Evolutionary conservation across 2,888 invertebrate species (phyloP), one percentile per base, ranked within the genome.

Genomic region (Drosophila setosimentum): DNA sequence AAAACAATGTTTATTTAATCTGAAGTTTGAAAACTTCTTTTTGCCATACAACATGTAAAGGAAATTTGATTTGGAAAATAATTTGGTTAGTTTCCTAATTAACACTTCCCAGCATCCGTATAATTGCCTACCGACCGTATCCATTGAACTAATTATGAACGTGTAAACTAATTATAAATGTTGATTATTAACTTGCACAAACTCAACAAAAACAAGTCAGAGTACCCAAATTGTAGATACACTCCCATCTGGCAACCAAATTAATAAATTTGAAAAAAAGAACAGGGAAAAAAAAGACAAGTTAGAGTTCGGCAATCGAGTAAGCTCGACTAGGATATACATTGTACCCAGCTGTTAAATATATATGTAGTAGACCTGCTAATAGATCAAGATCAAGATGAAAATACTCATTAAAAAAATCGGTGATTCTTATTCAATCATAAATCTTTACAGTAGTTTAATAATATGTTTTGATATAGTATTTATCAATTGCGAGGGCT

Each of bases 151-250:
- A 24, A 67, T 67, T 54, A 64, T 13, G 10, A 49, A 54, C n/a
- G 21, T 64, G 64, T 54, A 64, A 67, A 40, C 37, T 37, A 67
- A 67, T 67, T 64, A 65, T 24, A 11, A 29, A 30, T 49, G 37
- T 30, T 50, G 55, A 50, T 65, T 50, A 55, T 33, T 32, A 54
- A 53, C 13, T 27, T 37, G 16, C 33, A 11, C 24, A 33, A 33
- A 10, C n/a, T 21, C 18, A 11, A 35, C 35, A 11, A n/a, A 18
- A 54, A 3, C 30, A 27, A 24, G 24, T 35, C 33, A 7, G 11
- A 53, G 33, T 27, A 24, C 2, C 24, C 35, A 37, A n/a, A 27
- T 54, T 7, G 11, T n/a, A 29, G n/a, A 37, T 55, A 55, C 37
- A n/a, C 37, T 8, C 13, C 8, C 5, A n/a, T n/a, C n/a, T n/a